phyloP scores from a whole-genome alignment of 2,888 invertebrate genomes.

The Xylota sylvarum region DNA sequence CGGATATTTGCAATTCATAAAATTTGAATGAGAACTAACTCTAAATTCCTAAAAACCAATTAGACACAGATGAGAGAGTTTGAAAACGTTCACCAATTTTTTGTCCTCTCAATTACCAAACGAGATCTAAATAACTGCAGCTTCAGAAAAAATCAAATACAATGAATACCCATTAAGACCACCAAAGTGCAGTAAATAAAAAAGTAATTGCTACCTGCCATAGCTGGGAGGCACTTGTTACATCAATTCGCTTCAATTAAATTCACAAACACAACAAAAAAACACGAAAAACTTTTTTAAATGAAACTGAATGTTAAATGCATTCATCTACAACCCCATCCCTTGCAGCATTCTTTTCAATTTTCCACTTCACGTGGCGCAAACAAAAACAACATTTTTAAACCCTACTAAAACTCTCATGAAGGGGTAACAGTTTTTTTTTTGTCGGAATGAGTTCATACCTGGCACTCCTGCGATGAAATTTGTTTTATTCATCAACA shows the following conservation, averaged over 20 bases:
- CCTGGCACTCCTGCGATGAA: conserved; percentile 47
- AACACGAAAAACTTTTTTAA: neutral
- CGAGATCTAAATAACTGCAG: too few relatives aligned
- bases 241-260: neutral
- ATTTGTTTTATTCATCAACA: conserved; percentile 30
- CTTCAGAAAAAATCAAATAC: too few relatives aligned
- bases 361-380: conserved; percentile 2
- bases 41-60: too few relatives aligned
- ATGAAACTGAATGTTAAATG: neutral
- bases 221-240: neutral
- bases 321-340: neutral
- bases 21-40: too few relatives aligned
- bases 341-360: neutral
- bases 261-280: neutral
- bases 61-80: too few relatives aligned
- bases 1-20: too few relatives aligned
- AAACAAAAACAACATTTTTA: neutral
- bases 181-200: neutral
- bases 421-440: neutral
- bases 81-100: too few relatives aligned
- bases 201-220: neutral
- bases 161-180: neutral
- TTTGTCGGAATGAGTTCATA: conserved; percentile 52
- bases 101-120: too few relatives aligned
- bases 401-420: neutral